Base-by-base conservation (phyloP, 2,113 vertebrate species). In the Tor tambroides region DNA sequence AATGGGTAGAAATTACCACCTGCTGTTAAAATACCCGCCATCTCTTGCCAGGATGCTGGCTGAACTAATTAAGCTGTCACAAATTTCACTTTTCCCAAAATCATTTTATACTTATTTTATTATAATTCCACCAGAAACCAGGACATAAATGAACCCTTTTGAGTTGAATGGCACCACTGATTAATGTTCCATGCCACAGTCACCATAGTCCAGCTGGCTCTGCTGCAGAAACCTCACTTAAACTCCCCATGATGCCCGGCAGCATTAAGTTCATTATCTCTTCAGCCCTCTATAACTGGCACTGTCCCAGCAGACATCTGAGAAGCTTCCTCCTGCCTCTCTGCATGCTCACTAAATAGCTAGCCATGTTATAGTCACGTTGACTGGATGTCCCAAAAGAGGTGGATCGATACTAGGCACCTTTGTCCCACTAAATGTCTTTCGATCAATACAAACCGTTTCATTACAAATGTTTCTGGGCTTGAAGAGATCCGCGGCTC, bases 371-470 rank as follows among this genome's bases (percentile, higher is more conserved):
- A 84, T 59, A 87, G 80, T 84, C 35, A 84, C 74, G 49, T 43
- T 84, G 86, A 87, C 86, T 87, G 35, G 81, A 84, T 79, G 81
- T 49, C 86, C 86, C 81, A 56, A 69, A 87, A 84, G 86, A 56
- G 46, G 19, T 15, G 23, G 32, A 87, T 87, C 81, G 12, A 84
- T 87, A 79, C 59, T 43, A 79, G 30, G 61, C 86, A 87, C 74
- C 80, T 77, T 84, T 84, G 81, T 84, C 81, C 74, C 28, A 79
- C 74, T 83, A 87, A 87, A 83, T 77, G 86, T 67, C 56, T 21
- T 83, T 26, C 41, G 72, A 87, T 87, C 86, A 67, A 87, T 87
- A 83, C 80, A 69, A 77, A 87, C 26, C 61, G 2, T 80, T 87
- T 87, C 71, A 87, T 83, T 87, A 75, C 56, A 86, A 82, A 87